Evolutionary conservation across 2,113 vertebrate genomes (phyloP).

Genomic region (Rhizomys pruinosus): DNA sequence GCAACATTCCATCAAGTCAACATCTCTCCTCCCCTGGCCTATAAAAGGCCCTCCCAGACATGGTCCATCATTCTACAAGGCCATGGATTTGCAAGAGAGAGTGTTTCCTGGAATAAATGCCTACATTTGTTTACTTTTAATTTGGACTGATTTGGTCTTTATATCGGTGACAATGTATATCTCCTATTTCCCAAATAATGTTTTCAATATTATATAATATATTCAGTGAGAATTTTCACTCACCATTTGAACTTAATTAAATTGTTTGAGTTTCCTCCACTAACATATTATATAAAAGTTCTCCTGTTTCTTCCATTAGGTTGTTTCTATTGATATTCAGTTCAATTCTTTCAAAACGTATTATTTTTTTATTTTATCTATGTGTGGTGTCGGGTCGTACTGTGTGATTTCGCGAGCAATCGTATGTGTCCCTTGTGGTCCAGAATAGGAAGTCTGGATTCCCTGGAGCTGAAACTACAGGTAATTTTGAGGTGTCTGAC

Average conservation of each 20-base stretch:
- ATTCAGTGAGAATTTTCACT: neutral
- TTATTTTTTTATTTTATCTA: neutral
- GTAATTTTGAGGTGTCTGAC: neutral
- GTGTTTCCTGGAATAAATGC: no score
- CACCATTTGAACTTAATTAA: neutral
- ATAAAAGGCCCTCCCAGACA: no score
- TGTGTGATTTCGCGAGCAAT: neutral
- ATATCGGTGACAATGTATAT: no score
- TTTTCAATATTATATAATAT: constrained; percentile 2
- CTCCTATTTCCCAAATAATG: constrained; percentile 11
- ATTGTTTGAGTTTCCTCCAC: neutral
- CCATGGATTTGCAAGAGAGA: no score
- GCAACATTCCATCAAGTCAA: no score
- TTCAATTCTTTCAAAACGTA: neutral
- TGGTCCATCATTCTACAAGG: no score
- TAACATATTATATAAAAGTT: neutral
- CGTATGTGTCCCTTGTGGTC: no score
- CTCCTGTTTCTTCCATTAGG: neutral
- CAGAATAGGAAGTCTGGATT: no score
- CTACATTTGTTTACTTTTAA: no score
- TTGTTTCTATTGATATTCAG: neutral
- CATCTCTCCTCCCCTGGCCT: no score
- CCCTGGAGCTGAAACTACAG: neutral
- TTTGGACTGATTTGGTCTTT: no score
- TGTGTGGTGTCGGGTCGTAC: neutral